Conservation (phyloP, 2,888 invertebrate species). For the Dolomedes plantarius region DNA sequence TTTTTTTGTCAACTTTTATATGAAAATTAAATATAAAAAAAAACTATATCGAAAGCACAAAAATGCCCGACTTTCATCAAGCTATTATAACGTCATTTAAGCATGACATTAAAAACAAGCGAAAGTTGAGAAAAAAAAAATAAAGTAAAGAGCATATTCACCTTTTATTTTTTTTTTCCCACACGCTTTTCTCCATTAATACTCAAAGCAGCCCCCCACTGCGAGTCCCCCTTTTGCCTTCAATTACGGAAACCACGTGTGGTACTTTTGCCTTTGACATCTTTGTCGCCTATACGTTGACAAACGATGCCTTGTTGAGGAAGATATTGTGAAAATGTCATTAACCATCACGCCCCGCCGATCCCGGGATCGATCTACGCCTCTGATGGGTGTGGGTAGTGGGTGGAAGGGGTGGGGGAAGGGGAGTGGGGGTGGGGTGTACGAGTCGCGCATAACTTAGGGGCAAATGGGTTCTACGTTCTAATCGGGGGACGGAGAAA, state of each 20-base stretch:
- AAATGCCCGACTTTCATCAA: neutral
- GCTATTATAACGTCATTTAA: conserved; percentile 49
- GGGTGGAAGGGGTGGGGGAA: neutral
- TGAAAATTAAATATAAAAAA: too few species aligned
- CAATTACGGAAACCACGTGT: conserved; percentile 60
- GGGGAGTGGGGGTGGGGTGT: neutral
- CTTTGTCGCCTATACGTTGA: conserved; percentile 54
- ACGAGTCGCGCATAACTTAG: neutral
- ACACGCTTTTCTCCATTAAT: neutral
- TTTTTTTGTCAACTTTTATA: too few species aligned
- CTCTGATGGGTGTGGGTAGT: neutral
- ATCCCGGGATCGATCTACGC: conserved; percentile 44
- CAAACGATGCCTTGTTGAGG: conserved; percentile 64
- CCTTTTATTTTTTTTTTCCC: too few species aligned
- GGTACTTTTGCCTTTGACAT: conserved; percentile 62
- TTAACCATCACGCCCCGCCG: conserved; percentile 46
- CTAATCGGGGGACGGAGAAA: neutral
- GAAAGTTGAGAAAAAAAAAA: conserved; percentile 4
- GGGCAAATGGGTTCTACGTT: neutral
- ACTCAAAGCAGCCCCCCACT: neutral
- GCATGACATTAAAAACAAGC: conserved; percentile 19
- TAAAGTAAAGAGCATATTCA: neutral
- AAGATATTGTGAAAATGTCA: conserved; percentile 70
- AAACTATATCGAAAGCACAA: too few species aligned
- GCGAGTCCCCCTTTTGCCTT: conserved; percentile 9